Conservation (phyloP, 2,113 vertebrate species). For the Oryzias woworae region DNA sequence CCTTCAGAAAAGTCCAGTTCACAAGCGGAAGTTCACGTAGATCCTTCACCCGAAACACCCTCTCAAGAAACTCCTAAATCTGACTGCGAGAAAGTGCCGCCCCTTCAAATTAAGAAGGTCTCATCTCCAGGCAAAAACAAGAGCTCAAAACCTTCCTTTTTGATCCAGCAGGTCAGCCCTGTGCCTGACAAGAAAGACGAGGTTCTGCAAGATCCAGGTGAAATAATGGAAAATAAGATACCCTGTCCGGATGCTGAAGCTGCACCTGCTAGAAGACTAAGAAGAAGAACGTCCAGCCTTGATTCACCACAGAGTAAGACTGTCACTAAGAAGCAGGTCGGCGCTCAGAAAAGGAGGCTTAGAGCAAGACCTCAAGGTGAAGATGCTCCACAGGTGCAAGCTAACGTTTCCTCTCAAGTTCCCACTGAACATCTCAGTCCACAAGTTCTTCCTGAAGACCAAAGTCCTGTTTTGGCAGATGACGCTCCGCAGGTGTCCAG, state of each 20-base stretch:
- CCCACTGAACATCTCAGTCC: conserved; percentile 42
- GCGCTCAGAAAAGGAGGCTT: conserved; percentile 55
- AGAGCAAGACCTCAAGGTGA: conserved; percentile 42
- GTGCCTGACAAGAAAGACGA: conserved; percentile 62
- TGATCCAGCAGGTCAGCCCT: conserved; percentile 70
- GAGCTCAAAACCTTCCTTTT: conserved; percentile 75
- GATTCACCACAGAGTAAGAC: conserved; percentile 57
- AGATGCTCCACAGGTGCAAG: conserved; percentile 19
- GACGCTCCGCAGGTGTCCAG: conserved; percentile 12
- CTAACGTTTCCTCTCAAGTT: conserved; percentile 49
- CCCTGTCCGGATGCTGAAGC: conserved; percentile 25
- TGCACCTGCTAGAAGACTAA: conserved; percentile 44
- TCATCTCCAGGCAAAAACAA: conserved; percentile 76
- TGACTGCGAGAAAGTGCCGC: conserved; percentile 64
- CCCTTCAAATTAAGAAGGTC: conserved; percentile 79
- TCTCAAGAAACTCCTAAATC: conserved; percentile 49
- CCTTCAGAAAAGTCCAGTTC: conserved; percentile 23
- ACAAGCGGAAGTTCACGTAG: conserved; percentile 45
- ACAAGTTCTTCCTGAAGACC: conserved; percentile 47
- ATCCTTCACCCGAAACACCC: conserved; percentile 41
- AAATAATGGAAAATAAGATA: conserved; percentile 50
- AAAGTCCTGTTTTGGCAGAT: conserved; percentile 25
- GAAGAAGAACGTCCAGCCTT: conserved; percentile 54
- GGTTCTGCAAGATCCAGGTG: conserved; percentile 43
- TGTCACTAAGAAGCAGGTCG: conserved; percentile 53